Base-by-base conservation (phyloP, 1,140 invertebrate genomes). In the Anadara kagoshimensis region DNA sequence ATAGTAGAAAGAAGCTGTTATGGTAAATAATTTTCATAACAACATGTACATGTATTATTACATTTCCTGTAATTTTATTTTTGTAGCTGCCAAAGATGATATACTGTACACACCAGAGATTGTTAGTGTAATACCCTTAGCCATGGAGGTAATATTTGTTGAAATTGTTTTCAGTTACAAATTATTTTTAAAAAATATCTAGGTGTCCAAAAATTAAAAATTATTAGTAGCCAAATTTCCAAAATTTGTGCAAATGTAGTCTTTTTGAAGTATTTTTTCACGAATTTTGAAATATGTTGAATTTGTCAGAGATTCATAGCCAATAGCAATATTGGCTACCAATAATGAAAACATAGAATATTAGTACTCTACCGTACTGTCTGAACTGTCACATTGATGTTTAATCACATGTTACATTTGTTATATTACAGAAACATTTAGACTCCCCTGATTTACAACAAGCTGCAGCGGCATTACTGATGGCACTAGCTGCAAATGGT, bases 401-500 rank as follows among this genome's bases (percentile, higher is more conserved):
- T n/a, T 53, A 51, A 11, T 29, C 53, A 66, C 18, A 12, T 69
- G 22, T 0, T 43, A 16, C 47, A 24, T 62, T 51, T 16, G 36
- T 36, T 57, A 0, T 64, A 24, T 69, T 74, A n/a, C 64, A 85
- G 85, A 59, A 68, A 57, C 83, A 87, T 62, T 69, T 66, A 58
- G 63, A 76, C 14, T 73, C 66, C 64, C 54, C 78, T 57, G 83
- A 85, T 56, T 75, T 88, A 12, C 86, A 86, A 56, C 77, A 76
- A 63, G 69, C 73, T 16, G 85, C 81, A 8, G 75, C 71, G 29
- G 63, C 80, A 29, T 68, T 85, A 44, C 74, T 87, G 4, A 85
- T 86, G 80, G 85, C 87, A 11, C 61, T 87, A n/a, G 82, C 86
- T 44, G 79, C 83, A 12, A 75, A 87, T 71, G 79, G 87, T 87